Evolutionary conservation across 2,888 invertebrate genomes (phyloP).

Genomic region (Notodonta ziczac): DNA sequence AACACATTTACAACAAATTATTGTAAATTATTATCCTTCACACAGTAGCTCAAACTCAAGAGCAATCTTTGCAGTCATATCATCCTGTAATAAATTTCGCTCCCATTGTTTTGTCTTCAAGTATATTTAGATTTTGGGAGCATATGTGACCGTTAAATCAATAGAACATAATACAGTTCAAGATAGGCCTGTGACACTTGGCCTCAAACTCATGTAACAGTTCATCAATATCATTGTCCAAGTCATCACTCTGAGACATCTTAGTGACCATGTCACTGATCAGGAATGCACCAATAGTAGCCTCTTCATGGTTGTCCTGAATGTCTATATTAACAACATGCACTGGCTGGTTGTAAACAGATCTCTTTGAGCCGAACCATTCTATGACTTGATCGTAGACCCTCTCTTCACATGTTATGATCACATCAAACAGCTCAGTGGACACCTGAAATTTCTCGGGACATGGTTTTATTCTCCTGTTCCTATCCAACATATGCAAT

Average conservation of each 20-base stretch:
- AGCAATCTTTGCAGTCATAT: background rate
- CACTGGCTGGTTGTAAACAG: constrained; percentile 93
- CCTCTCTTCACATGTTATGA: constrained; percentile 98
- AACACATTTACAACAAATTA: too few species aligned
- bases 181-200: constrained; percentile 92
- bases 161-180: constrained; percentile 98
- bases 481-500: constrained; percentile 98
- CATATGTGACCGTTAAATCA: constrained; percentile 68
- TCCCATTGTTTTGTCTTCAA: background rate
- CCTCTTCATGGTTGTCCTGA: constrained; percentile 99
- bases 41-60: background rate
- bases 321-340: constrained; percentile 99
- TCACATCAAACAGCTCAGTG: constrained; percentile 95
- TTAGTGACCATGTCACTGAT: constrained; percentile 97
- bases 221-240: constrained; percentile 99
- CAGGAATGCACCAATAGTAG: constrained; percentile 98
- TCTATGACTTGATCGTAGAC: constrained; percentile 99
- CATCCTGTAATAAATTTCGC: background rate
- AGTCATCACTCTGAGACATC: constrained; percentile 94
- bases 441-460: constrained; percentile 98
- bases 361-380: constrained; percentile 93
- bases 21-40: background rate
- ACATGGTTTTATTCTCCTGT: constrained; percentile 95
- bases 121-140: constrained; percentile 12
- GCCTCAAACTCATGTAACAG: constrained; percentile 97